These are phyloP conservation scores for Heterochromis multidens DNA, from an alignment of 2,113 vertebrate species.

Conservation along the genomic window DNA sequence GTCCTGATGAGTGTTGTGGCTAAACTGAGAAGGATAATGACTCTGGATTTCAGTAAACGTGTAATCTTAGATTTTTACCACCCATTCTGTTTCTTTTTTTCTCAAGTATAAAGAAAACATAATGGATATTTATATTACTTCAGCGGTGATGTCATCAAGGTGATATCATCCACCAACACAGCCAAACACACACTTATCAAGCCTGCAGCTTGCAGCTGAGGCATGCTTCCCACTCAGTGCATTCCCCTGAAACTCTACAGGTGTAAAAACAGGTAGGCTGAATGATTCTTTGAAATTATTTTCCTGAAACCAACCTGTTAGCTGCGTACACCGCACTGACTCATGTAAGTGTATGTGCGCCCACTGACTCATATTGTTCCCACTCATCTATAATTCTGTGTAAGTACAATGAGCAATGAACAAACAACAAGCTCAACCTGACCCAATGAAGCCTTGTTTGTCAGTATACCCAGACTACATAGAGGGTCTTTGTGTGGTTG, in stretches of 20 bases:
- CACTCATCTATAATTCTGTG: constrained; percentile 18
- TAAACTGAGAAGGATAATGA: constrained; percentile 18
- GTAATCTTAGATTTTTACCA: constrained; percentile 29
- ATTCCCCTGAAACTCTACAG: constrained; percentile 10
- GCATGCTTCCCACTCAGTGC: background rate
- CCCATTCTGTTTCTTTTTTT: background rate
- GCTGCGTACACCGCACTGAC: background rate
- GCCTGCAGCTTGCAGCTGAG: background rate
- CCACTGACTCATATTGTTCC: constrained; percentile 44
- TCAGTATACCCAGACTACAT: background rate
- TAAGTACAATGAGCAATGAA: background rate
- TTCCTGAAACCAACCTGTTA: constrained; percentile 9
- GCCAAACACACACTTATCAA: background rate
- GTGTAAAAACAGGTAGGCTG: background rate
- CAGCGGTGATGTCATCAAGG: constrained; percentile 14
- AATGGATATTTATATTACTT: constrained; percentile 36
- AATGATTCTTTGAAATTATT: background rate
- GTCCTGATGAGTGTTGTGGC: constrained; percentile 14
- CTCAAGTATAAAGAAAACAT: background rate
- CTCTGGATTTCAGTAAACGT: constrained; percentile 13
- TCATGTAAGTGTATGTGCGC: background rate
- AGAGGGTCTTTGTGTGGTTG: constrained; percentile 27
- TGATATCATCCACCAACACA: constrained; percentile 19
- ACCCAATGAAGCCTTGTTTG: constrained; percentile 12
- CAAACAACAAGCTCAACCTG: background rate